Base-by-base conservation (phyloP, 2,888 invertebrate genomes). In the Temnothorax unifasciatus region DNA sequence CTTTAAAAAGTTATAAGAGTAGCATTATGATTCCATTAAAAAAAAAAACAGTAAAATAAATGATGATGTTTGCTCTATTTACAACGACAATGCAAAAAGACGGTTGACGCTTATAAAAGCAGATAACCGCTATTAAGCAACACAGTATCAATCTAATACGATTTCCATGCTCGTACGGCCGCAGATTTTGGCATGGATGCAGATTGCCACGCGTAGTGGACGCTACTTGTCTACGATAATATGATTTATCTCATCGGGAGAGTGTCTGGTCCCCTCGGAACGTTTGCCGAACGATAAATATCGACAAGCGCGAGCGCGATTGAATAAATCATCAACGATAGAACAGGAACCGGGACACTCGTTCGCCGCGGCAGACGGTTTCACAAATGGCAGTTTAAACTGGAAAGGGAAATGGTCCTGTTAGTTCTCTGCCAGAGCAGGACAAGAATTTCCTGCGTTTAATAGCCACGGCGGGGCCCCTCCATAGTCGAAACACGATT, bases 141-240 rank as follows among this genome's bases (percentile, higher is more conserved):
- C 87, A 85, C 86, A 85, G 84, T 86, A 89, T 86, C 84, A 84
- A 86, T 88, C 90, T 90, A 90, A 90, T 88, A 89, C 82, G 84
- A 90, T 90, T 89, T 88, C 86, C 89, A 86, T 85, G 86, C 82
- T 85, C 85, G 75, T 79, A 82, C 82, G 68, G 47, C 63, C 85
- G 68, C 76, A 68, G 64, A 85, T 90, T 90, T 88, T 90, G 89
- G 89, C 89, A 86, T 84, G 81, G 77, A 79, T 66, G 86, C 88
- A 85, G 88, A 90, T 89, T 86, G 86, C 87, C 88, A 82, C 89
- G 79, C 87, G 84, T 83, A 85, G 84, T 87, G 88, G 87, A 87
- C 90, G 83, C 89, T 88, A 90, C 90, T 90, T 90, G 90, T 90
- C 90, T 90, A 86, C 88, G 90, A 90, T 90, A 89, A 90, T 90